A percentile compares a stretch with the other conserved stretches of the same genome.
Conservation (phyloP, 2,888 invertebrate genomes). For the Brachyptera putata region DNA sequence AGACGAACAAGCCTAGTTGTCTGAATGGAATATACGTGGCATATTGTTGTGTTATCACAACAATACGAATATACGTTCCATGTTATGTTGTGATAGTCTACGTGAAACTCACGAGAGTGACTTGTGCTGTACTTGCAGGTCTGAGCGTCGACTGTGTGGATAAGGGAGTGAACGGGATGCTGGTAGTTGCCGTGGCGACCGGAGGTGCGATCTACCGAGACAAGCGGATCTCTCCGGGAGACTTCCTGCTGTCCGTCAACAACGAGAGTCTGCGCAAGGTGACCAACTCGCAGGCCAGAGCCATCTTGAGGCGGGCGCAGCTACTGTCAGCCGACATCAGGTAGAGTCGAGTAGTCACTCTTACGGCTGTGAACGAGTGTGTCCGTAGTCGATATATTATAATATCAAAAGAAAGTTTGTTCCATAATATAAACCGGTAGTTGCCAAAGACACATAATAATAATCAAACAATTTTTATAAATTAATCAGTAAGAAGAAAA, state of each 20-base stretch:
- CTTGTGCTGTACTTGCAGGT: conserved; percentile 42
- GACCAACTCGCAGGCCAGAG: conserved; percentile 54
- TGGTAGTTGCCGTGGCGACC: conserved; percentile 44
- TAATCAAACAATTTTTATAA: too few relatives aligned
- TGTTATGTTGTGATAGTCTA: too few relatives aligned
- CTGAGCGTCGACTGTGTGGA: conserved; percentile 54
- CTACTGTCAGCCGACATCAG: conserved; percentile 54
- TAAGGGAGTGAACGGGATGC: conserved; percentile 53
- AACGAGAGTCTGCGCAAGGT: conserved; percentile 54
- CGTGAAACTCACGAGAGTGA: too few relatives aligned
- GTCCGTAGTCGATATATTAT: neutral
- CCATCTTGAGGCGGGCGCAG: conserved; percentile 54
- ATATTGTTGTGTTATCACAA: too few relatives aligned
- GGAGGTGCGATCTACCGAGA: conserved; percentile 54
- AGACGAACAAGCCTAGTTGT: too few relatives aligned
- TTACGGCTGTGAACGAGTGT: too few relatives aligned
- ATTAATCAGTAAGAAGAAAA: too few relatives aligned
- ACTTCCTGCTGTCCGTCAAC: conserved; percentile 55
- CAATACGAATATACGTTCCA: too few relatives aligned
- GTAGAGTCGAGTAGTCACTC: conserved; percentile 40
- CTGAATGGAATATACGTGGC: too few relatives aligned
- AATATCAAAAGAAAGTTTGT: too few relatives aligned
- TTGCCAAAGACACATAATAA: too few relatives aligned
- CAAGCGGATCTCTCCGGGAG: conserved; percentile 54
- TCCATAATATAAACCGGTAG: too few relatives aligned